Conservation (phyloP, 1,140 invertebrate genomes). For the Leptinotarsa lineolata region DNA sequence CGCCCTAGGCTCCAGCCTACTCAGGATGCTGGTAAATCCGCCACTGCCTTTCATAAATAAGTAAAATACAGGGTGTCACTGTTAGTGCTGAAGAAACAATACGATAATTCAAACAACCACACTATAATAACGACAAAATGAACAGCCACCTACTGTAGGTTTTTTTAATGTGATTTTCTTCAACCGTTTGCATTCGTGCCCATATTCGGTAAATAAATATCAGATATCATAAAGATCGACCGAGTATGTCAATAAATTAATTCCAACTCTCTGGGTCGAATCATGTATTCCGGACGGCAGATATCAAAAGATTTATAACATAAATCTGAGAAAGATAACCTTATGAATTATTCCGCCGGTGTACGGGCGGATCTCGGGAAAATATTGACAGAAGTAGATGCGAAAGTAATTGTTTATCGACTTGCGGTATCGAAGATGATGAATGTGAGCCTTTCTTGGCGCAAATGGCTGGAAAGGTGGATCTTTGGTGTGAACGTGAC, state of each 20-base stretch:
- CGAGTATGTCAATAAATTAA: not conserved
- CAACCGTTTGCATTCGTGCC: too few relatives aligned
- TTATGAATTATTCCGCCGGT: conserved; percentile 2
- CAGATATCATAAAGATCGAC: conserved; percentile 6
- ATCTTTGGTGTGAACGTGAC: not conserved
- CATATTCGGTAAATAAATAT: not conserved
- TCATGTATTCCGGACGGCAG: not conserved
- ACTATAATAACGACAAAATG: too few relatives aligned
- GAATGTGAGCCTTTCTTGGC: not conserved
- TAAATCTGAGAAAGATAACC: conserved; percentile 1
- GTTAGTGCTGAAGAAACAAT: too few relatives aligned
- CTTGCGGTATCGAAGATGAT: conserved; percentile 5
- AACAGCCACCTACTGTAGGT: too few relatives aligned
- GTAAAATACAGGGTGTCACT: too few relatives aligned
- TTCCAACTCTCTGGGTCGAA: not conserved
- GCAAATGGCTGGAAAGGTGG: not conserved
- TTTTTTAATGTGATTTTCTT: too few relatives aligned
- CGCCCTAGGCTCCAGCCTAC: too few relatives aligned
- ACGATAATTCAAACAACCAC: too few relatives aligned
- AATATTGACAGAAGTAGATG: conserved; percentile 6
- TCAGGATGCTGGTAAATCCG: too few relatives aligned
- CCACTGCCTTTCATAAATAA: too few relatives aligned
- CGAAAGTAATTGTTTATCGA: conserved; percentile 8
- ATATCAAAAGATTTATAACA: conserved; percentile 4
- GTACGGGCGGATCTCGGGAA: not conserved